Evolutionary conservation across 2,888 invertebrate genomes (phyloP).

Genomic region (Morinoia aosen): DNA sequence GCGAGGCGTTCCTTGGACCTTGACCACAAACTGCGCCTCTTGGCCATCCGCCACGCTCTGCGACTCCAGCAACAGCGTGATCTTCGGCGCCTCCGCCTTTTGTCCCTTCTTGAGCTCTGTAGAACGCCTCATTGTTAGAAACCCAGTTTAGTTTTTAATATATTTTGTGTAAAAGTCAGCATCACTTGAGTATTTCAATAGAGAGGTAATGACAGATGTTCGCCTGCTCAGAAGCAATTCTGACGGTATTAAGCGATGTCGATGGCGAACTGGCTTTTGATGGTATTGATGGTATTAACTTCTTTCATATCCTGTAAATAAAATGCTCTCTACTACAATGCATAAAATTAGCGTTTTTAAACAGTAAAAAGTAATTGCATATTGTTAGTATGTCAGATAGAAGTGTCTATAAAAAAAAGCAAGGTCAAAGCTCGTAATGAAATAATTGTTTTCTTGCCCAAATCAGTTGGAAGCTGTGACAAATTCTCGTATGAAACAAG

Average conservation of each 20-base stretch:
- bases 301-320: neutral
- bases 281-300: neutral
- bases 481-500: no score
- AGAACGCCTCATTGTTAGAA: neutral
- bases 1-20: conserved; percentile 93
- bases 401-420: no score
- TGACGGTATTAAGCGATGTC: neutral
- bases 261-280: neutral
- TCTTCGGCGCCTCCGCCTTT: conserved; percentile 85
- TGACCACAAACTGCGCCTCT: conserved; percentile 95
- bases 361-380: no score
- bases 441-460: no score
- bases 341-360: no score
- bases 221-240: neutral
- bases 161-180: conserved; percentile 66
- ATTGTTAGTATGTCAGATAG: no score
- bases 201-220: conserved; percentile 64
- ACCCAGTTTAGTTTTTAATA: neutral
- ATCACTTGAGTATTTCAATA: neutral
- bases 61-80: conserved; percentile 87
- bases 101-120: conserved; percentile 83
- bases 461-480: no score
- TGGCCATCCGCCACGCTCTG: conserved; percentile 88
- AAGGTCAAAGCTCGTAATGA: no score
- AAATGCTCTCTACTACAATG: neutral